phyloP scores from a whole-genome alignment of 1,140 invertebrate genomes.

The Drosophila seguyi region DNA sequence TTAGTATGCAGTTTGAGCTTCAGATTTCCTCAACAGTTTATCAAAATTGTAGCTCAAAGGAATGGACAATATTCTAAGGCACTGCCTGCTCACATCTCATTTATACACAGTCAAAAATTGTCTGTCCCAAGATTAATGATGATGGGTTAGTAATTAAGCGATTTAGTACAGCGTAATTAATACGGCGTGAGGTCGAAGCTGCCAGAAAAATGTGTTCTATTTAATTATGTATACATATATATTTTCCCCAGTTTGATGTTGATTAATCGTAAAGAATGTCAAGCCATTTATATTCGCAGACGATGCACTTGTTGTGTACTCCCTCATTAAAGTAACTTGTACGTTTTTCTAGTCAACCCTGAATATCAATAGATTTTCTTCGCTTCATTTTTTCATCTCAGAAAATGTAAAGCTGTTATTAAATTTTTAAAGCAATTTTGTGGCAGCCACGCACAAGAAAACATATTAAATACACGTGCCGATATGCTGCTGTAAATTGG shows the following conservation, averaged over 20 bases:
- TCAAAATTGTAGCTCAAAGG: neutral
- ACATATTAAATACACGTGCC: constrained; percentile 15
- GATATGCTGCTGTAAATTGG: constrained; percentile 25
- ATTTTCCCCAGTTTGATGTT: neutral
- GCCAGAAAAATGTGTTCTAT: constrained; percentile 30
- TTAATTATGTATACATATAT: constrained; percentile 22
- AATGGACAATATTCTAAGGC: neutral
- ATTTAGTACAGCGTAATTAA: constrained; percentile 34
- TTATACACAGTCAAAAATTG: constrained; percentile 4
- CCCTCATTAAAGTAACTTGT: neutral
- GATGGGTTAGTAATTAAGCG: constrained; percentile 12
- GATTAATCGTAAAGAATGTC: constrained; percentile 23
- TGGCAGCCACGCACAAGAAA: neutral
- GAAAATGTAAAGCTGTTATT: neutral
- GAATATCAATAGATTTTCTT: neutral
- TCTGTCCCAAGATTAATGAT: constrained; percentile 46
- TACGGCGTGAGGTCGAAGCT: constrained; percentile 1
- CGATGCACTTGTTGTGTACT: neutral
- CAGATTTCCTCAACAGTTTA: neutral
- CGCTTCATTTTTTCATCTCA: neutral
- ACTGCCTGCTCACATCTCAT: neutral
- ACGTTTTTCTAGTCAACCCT: neutral
- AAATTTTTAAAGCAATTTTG: neutral
- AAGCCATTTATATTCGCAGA: neutral
- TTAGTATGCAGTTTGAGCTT: constrained; percentile 7